These are phyloP conservation scores for Drosophila oshimai DNA, from an alignment of 1,140 invertebrate species.

Conservation along the genomic window DNA sequence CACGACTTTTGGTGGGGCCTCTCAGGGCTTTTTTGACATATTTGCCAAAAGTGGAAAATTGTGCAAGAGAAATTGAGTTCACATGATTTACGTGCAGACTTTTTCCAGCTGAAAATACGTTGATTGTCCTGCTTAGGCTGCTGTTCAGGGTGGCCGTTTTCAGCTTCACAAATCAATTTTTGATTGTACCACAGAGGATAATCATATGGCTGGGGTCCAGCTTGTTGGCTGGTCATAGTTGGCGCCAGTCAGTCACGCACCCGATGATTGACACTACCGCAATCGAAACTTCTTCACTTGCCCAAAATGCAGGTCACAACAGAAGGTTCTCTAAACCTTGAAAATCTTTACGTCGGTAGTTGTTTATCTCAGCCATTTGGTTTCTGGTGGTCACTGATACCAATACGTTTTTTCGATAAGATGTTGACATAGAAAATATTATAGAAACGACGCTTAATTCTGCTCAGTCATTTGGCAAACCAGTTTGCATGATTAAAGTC, in stretches of 20 bases:
- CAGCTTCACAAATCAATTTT: slow-evolving; percentile 43
- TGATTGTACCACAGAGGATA: slow-evolving; percentile 47
- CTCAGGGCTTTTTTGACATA: slow-evolving; percentile 65
- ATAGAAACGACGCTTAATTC: not conserved
- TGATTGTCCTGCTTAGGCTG: slow-evolving; percentile 58
- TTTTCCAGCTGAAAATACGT: slow-evolving; percentile 48
- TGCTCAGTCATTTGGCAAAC: slow-evolving; percentile 5
- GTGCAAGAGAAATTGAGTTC: slow-evolving; percentile 75
- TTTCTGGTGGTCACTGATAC: too few species aligned
- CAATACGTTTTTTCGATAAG: not conserved
- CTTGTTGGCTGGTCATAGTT: slow-evolving; percentile 15
- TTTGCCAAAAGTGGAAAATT: slow-evolving; percentile 77
- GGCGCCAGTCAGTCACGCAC: not conserved
- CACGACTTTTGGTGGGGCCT: slow-evolving; percentile 57
- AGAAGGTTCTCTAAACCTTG: not conserved
- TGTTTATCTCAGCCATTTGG: too few species aligned
- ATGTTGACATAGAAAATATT: slow-evolving; percentile 4
- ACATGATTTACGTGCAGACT: slow-evolving; percentile 76
- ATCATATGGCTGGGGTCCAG: slow-evolving; percentile 23
- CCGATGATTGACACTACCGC: not conserved
- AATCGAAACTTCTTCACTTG: not conserved
- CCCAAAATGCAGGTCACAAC: not conserved
- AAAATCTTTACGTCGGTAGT: too few species aligned
- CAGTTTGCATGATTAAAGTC: slow-evolving; percentile 16
- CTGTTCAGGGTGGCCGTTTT: slow-evolving; percentile 30